Conservation (phyloP, 2,113 vertebrate species). For the Carassius gibelio region DNA sequence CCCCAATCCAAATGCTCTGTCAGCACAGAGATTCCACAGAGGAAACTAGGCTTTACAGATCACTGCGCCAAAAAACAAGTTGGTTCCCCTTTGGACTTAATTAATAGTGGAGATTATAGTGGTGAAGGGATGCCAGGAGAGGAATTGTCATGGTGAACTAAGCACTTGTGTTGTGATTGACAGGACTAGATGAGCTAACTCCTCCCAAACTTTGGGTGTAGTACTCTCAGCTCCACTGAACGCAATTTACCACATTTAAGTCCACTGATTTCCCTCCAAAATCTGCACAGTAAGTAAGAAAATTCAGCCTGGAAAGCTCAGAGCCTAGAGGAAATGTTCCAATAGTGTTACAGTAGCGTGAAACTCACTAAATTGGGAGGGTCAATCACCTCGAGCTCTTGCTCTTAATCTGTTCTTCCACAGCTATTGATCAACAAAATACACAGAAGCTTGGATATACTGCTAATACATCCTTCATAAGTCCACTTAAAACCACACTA, state of each 20-base stretch:
- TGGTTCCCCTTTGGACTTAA: neutral
- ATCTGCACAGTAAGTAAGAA: neutral
- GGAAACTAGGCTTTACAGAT: slow-evolving; percentile 73
- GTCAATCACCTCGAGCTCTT: slow-evolving; percentile 14
- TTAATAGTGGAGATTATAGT: neutral
- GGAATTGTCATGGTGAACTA: neutral
- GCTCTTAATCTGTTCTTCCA: slow-evolving; percentile 32
- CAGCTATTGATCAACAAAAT: slow-evolving; percentile 19
- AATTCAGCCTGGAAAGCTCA: neutral
- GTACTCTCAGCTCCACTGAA: neutral
- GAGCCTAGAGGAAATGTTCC: slow-evolving; percentile 1
- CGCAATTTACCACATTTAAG: neutral
- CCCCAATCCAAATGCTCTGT: slow-evolving; percentile 79
- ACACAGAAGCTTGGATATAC: slow-evolving; percentile 16
- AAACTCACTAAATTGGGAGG: slow-evolving; percentile 11
- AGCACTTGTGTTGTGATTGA: neutral
- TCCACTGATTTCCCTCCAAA: neutral
- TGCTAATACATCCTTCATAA: slow-evolving; percentile 12
- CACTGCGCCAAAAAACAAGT: slow-evolving; percentile 29
- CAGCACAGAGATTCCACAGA: slow-evolving; percentile 77
- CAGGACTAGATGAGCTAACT: neutral
- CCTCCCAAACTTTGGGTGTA: neutral
- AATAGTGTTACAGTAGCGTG: slow-evolving; percentile 32
- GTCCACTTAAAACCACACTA: slow-evolving; percentile 25
- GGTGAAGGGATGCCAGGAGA: neutral